Evolutionary conservation across 2,888 invertebrate species (phyloP).

Genomic region (Drosophila subquinaria): DNA sequence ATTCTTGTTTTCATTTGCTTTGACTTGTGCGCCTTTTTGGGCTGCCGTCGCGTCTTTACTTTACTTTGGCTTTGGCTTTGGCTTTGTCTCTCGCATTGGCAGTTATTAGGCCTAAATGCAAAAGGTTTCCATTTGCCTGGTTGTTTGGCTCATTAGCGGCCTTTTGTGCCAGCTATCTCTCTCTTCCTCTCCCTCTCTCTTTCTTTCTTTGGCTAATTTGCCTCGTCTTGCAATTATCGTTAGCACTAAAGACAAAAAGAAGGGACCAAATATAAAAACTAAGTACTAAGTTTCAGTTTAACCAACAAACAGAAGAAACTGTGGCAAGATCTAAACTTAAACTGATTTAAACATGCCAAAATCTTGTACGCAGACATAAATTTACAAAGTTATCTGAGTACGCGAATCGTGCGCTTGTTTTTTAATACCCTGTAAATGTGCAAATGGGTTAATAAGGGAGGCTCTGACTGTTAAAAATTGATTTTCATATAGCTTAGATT

Average conservation of each 20-base stretch:
- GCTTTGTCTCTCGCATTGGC: constrained; percentile 54
- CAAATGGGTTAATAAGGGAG: background rate
- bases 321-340: constrained; percentile 46
- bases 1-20: constrained; percentile 83
- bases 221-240: constrained; percentile 57
- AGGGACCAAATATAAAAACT: constrained; percentile 28
- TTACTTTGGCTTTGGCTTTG: constrained; percentile 7
- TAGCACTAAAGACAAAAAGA: constrained; percentile 35
- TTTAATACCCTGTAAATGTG: constrained; percentile 39
- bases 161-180: constrained; percentile 22
- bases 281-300: constrained; percentile 13
- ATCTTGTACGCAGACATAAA: constrained; percentile 73
- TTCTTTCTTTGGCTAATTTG: constrained; percentile 48
- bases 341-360: constrained; percentile 58
- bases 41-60: constrained; percentile 40
- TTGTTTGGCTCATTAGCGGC: constrained; percentile 76
- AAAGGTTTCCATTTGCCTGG: constrained; percentile 44
- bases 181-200: background rate
- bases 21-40: constrained; percentile 81
- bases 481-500: no score
- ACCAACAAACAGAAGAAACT: constrained; percentile 11
- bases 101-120: constrained; percentile 80
- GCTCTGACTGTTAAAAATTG: background rate
- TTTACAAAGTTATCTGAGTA: constrained; percentile 68
- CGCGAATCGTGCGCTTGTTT: constrained; percentile 74